phyloP scores from a whole-genome alignment of 2,888 invertebrate genomes.

The Pseudeuparius sepicola region DNA sequence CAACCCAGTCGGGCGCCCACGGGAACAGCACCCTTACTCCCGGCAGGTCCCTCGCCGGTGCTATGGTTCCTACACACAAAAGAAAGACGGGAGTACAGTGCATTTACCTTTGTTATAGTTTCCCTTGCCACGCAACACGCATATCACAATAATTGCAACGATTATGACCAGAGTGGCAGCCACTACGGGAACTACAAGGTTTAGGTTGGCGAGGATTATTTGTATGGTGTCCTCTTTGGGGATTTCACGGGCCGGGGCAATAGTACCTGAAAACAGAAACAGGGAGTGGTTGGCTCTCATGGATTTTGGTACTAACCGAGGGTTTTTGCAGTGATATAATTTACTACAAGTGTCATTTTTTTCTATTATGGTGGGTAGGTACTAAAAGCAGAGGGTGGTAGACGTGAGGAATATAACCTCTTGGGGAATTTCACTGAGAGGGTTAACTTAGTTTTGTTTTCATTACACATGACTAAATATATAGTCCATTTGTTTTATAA shows the following conservation, averaged over 20 bases:
- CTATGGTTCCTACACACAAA: constrained; percentile 60
- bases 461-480: too few relatives aligned
- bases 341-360: too few relatives aligned
- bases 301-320: too few relatives aligned
- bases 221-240: constrained; percentile 78
- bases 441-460: too few relatives aligned
- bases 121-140: constrained; percentile 79
- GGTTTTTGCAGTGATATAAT: constrained; percentile 10
- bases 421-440: too few relatives aligned
- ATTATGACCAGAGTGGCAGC: constrained; percentile 87
- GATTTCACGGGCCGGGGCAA: constrained; percentile 82
- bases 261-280: constrained; percentile 76
- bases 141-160: constrained; percentile 86
- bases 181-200: constrained; percentile 88
- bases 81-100: background rate
- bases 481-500: too few relatives aligned
- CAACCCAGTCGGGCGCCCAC: constrained; percentile 81
- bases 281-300: constrained; percentile 23
- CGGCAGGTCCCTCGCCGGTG: constrained; percentile 53
- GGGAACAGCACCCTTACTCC: constrained; percentile 50
- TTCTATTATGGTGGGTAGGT: too few relatives aligned
- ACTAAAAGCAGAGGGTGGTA: too few relatives aligned
- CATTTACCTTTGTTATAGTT: constrained; percentile 71
- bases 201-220: constrained; percentile 81
- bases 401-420: too few relatives aligned